phyloP scores from a whole-genome alignment of 2,888 invertebrate species.

The Deilephila porcellus region DNA sequence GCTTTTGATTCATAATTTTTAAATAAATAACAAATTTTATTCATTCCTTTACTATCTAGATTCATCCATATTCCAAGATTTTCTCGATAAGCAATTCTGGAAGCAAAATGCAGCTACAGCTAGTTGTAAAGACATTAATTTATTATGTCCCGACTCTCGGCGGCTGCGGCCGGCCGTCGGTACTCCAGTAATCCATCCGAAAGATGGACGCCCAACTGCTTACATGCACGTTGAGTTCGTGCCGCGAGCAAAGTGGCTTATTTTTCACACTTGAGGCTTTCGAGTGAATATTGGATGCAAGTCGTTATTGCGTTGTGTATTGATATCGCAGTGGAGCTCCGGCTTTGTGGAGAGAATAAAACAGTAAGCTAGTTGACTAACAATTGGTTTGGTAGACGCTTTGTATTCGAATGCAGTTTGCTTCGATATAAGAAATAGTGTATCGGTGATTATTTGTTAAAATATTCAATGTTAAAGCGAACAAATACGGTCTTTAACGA shows the following conservation, averaged over 20 bases:
- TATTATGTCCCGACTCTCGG: not conserved
- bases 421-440: not conserved
- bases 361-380: no score
- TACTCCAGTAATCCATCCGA: constrained; percentile 12
- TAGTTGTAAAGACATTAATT: constrained; percentile 18
- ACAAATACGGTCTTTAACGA: no score
- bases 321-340: not conserved
- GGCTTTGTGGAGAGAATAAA: not conserved
- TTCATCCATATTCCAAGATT: not conserved
- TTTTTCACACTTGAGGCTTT: constrained; percentile 6
- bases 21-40: no score
- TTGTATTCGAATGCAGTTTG: not conserved
- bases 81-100: not conserved
- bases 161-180: constrained; percentile 4
- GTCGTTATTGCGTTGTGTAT: not conserved
- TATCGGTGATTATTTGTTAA: no score
- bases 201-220: constrained; percentile 4
- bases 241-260: not conserved
- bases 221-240: not conserved
- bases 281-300: constrained; percentile 8
- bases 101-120: constrained; percentile 5
- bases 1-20: not conserved
- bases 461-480: no score
- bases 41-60: no score
- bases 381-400: no score